A percentile compares a stretch with the other conserved stretches of the same genome.
phyloP scores from a whole-genome alignment of 1,140 invertebrate species.

The Trissolcus basalis region DNA sequence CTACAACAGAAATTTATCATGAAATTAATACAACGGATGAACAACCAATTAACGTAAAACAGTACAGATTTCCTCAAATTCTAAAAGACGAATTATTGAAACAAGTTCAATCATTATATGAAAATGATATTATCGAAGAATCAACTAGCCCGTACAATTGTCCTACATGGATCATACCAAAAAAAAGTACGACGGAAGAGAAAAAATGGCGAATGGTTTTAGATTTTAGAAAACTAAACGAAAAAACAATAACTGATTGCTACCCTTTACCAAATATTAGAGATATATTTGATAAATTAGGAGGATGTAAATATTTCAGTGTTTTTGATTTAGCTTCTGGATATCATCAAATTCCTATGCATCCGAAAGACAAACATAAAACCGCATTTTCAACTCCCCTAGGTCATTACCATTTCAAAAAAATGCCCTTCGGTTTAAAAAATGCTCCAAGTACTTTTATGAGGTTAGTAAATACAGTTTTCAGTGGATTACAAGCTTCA shows the following conservation, averaged over 20 bases:
- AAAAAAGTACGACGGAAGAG: not conserved
- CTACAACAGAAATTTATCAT: not conserved
- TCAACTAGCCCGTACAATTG: not conserved
- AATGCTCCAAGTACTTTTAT: slow-evolving; percentile 55
- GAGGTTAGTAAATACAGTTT: slow-evolving; percentile 31
- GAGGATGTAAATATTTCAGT: not conserved
- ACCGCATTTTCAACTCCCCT: slow-evolving; percentile 2
- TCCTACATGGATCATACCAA: slow-evolving; percentile 4
- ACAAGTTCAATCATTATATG: not conserved
- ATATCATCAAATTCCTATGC: not conserved
- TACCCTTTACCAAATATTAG: not conserved
- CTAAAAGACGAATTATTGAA: slow-evolving; percentile 2
- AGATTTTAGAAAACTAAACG: slow-evolving; percentile 11
- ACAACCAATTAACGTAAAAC: not conserved
- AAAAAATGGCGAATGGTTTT: not conserved
- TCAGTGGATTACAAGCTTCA: slow-evolving; percentile 52
- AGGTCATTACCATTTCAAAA: slow-evolving; percentile 34
- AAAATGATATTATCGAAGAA: not conserved
- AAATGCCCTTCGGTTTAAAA: slow-evolving; percentile 66
- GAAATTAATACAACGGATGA: not conserved
- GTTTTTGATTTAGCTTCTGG: slow-evolving; percentile 2
- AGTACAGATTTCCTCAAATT: not conserved
- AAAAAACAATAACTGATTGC: not conserved
- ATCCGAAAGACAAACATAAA: slow-evolving; percentile 38
- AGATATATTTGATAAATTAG: not conserved